Evolutionary conservation across 37 sponge, comb jelly and placozoan species (phyloP).

Genomic region (Hormiphora californensis): DNA sequence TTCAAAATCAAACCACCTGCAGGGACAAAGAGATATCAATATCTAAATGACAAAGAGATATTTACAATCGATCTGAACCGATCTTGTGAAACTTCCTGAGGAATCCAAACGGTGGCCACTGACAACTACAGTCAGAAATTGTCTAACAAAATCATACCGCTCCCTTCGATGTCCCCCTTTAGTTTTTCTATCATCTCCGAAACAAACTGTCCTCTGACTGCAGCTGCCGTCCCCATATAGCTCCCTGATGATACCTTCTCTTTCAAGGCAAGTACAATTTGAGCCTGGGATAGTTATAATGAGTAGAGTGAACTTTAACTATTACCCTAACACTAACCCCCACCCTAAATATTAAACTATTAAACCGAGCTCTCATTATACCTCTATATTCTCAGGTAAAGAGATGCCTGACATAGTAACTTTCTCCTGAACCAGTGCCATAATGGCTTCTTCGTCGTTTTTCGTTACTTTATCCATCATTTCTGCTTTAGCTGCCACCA

Average conservation of each 20-base stretch:
- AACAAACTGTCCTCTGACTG: background rate
- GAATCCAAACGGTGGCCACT: too few species aligned
- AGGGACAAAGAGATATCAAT: too few species aligned
- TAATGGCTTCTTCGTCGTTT: slow-evolving; percentile 2
- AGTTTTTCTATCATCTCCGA: background rate
- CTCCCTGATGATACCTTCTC: background rate
- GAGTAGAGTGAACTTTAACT: too few species aligned
- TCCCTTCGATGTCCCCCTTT: background rate
- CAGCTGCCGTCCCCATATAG: background rate
- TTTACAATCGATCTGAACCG: too few species aligned
- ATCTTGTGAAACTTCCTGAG: too few species aligned
- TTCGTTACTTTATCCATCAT: background rate
- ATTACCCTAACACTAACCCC: too few species aligned
- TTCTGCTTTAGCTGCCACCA: background rate
- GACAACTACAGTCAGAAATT: too few species aligned
- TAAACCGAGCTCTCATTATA: too few species aligned
- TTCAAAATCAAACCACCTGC: background rate
- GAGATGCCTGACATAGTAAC: background rate
- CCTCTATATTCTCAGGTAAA: background rate
- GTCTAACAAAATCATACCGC: too few species aligned
- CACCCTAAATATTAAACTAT: too few species aligned
- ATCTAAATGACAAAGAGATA: too few species aligned
- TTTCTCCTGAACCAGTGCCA: background rate
- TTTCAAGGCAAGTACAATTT: background rate
- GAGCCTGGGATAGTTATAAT: too few species aligned